Base-by-base conservation (phyloP, 2,113 vertebrate species). In the Crypturellus undulatus region DNA sequence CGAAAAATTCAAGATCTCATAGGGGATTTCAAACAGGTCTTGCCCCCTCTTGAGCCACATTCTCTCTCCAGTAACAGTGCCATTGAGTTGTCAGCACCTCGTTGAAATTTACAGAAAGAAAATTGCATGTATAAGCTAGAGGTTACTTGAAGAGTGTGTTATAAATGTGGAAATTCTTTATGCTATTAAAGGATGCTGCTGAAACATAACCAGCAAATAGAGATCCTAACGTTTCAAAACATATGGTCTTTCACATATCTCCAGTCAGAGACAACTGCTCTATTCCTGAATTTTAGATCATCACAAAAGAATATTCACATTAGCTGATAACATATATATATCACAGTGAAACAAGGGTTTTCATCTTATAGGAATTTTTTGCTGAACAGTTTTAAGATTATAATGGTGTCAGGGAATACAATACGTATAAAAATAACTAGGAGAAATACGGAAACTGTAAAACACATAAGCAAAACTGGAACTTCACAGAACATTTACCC, bases 1-100 rank as follows among this genome's bases (percentile, higher is more conserved):
- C 38, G 38, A 47, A 93, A 93, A 89, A 52, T 70, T 58, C 43
- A 76, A 87, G 65, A 92, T 72, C 65, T 92, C 80, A 76, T 8
- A 47, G 38, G 91, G 43, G 43, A 87, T 93, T 91, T 90, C 13
- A 83, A 52, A 59, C 65, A 76, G 5, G 36, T 19, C 26, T 86
- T 82, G 42, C 17, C n/a, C 65, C 13, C 18, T 79, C 86, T 73
- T 62, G 32, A 88, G 13, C 64, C 3, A 2, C 22, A 15, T 60
- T 78, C 28, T 49, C n/a, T 56, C 24, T 73, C 25, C 67, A 21
- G 49, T 42, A 85, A 85, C 30, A 79, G 42, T 76, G 52, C 30
- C 67, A 62, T 0, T 47, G 40, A 82, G 52, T 64, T 72, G 58
- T 64, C 5, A 3, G 54, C 77, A 38, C 76, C 49, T 84, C 78